Evolutionary conservation across 1,140 invertebrate species (phyloP), one percentile per base, ranked within the genome.

Genomic region (Dolichoris vasculosae): DNA sequence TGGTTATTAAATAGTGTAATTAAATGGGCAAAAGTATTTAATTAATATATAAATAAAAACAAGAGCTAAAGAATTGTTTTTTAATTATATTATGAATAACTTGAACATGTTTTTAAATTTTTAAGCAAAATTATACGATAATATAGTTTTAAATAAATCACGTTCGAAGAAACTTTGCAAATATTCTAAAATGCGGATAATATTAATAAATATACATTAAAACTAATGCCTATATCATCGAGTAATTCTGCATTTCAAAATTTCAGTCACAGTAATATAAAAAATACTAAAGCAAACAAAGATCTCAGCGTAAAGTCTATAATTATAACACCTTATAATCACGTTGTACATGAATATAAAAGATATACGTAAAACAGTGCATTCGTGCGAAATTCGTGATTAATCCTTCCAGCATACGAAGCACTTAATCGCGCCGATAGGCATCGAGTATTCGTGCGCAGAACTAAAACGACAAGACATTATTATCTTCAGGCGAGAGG

Each of bases 341-440:
- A 64, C 2, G 63, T 30, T 30, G 30, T 8, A 17, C 63, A 30
- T 30, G 15, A 8, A 15, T 30, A 17, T 30, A 30, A 64, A 64
- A 30, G 20, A 32, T 64, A 64, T 64, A 64, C 4, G 63, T 30
- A 64, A 32, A 64, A 30, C 7, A 64, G 8, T 7, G 7, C 63
- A 30, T 64, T 30, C 6, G 23, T 23, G 71, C 32, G 38, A 83
- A 83, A 83, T 77, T 59, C 71, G 13, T 83, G 73, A 83, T 83
- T 83, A 77, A 83, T 83, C 15, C 43, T 23, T 0, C 63, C n/a
- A 35, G 67, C 59, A n/a, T 64, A 46, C 73, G 17, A 51, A 40
- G 4, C 55, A 26, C 30, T 77, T 64, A 59, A 83, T 75, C 69
- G 71, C 35, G 38, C 26, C 35, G 82, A 83, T 83, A 83, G 26